Evolutionary conservation across 1,140 invertebrate genomes (phyloP), one percentile per base, ranked within the genome.

Genomic region (Bradysia coprophila): DNA sequence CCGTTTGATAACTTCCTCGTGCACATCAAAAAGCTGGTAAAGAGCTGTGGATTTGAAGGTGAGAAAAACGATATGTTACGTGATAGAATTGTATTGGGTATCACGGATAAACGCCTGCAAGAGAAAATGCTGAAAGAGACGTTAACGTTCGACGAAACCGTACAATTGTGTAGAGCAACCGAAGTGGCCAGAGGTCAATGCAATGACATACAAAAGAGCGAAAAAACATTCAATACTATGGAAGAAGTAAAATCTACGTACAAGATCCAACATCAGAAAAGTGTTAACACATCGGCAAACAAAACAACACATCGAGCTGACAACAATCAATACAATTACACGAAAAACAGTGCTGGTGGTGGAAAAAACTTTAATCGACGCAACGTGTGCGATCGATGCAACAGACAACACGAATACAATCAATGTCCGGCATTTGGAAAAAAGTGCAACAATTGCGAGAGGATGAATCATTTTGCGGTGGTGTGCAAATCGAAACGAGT

Each of bases 1-100:
- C 32, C 39, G 9, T 50, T 55, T 40, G 53, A 58, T 21, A 28
- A n/a, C 15, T 57, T 52, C 42, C 10, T 50, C n/a, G 49, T 45
- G 4, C 49, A 53, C 19, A 32, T 55, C 16, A 45, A 45, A 39
- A 50, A 50, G 23, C 31, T 48, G n/a, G 47, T 47, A 13, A 42
- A 48, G 43, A 43, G 46, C 4, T 51, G 49, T 45, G 47, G 45
- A 11, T 56, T 48, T 43, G 42, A 36, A 31, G 28, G 46, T 10
- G 36, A 22, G 34, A 45, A 50, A 32, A 48, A 51, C 18, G 33
- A 20, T 24, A 40, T 54, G 42, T 39, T 52, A 19, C 40, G 51
- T 34, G 48, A 52, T 42, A 22, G 46, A 36, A 49, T 55, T n/a
- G 45, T 53, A 13, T 44, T 45, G 36, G 49, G 50, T 6, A 18